These are phyloP conservation scores for Otis tarda DNA, from an alignment of 2,113 vertebrate genomes.

Conservation along the genomic window DNA sequence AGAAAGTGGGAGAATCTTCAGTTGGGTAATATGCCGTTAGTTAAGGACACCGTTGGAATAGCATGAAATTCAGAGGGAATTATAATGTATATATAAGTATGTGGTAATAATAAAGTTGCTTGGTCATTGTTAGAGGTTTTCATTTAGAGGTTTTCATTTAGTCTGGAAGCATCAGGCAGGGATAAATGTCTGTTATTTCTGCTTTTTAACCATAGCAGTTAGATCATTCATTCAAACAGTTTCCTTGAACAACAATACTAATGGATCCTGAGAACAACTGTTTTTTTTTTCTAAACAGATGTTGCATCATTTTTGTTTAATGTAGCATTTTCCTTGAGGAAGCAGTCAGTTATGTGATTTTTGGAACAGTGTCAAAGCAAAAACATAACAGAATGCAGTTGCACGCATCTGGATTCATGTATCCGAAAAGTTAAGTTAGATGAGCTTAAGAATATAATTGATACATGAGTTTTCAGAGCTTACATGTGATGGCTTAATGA, in stretches of 20 bases:
- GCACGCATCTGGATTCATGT: neutral
- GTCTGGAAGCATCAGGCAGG: neutral
- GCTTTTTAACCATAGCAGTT: neutral
- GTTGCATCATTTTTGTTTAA: neutral
- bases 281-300: neutral
- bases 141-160: neutral
- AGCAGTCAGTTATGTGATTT: neutral
- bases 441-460: neutral
- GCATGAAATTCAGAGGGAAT: neutral
- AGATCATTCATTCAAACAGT: neutral
- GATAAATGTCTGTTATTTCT: neutral
- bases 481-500: neutral
- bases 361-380: neutral
- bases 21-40: neutral
- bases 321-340: neutral
- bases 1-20: neutral
- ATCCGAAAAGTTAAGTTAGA: neutral
- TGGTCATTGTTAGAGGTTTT: neutral
- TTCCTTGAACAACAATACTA: neutral
- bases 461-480: neutral
- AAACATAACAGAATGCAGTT: neutral
- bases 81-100: neutral
- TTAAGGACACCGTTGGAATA: neutral
- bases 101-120: neutral
- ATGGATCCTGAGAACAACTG: neutral